Evolutionary conservation across 2,888 invertebrate species (phyloP).

Genomic region (Adineta ricciae): DNA sequence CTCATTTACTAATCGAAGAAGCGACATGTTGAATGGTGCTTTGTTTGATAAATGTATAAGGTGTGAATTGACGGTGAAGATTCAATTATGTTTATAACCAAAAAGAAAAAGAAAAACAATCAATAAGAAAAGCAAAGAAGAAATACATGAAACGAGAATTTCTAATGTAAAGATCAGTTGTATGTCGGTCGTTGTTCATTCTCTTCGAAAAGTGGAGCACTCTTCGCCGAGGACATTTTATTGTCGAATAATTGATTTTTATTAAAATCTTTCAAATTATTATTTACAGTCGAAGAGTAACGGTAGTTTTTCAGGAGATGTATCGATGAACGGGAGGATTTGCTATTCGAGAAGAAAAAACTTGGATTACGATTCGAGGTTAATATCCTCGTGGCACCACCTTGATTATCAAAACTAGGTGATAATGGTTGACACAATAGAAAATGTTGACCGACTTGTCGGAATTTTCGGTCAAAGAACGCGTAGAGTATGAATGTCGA

Average conservation of each 20-base stretch:
- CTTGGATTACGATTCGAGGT: neutral
- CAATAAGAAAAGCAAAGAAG: neutral
- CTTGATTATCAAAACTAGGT: neutral
- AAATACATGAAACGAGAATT: too few relatives aligned
- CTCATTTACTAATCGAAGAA: neutral
- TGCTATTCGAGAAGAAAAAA: neutral
- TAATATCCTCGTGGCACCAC: neutral
- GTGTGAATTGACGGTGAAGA: neutral
- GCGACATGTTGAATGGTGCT: too few relatives aligned
- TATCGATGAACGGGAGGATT: neutral
- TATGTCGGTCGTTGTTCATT: neutral
- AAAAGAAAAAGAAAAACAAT: neutral
- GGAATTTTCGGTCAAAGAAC: constrained; percentile 1
- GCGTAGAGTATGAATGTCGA: neutral
- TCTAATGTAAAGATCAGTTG: neutral
- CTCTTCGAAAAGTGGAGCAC: neutral
- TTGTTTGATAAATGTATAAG: neutral
- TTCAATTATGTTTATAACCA: neutral
- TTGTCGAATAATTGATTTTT: neutral
- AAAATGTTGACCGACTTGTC: neutral
- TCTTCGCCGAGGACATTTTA: neutral
- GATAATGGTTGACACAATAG: neutral
- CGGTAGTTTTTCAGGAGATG: neutral
- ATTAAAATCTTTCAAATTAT: neutral
- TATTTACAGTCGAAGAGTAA: neutral